Percentiles rank a stretch among this genome's conserved stretches.
Conservation (phyloP, 2,113 vertebrate genomes). For the Bombycilla garrulus region DNA sequence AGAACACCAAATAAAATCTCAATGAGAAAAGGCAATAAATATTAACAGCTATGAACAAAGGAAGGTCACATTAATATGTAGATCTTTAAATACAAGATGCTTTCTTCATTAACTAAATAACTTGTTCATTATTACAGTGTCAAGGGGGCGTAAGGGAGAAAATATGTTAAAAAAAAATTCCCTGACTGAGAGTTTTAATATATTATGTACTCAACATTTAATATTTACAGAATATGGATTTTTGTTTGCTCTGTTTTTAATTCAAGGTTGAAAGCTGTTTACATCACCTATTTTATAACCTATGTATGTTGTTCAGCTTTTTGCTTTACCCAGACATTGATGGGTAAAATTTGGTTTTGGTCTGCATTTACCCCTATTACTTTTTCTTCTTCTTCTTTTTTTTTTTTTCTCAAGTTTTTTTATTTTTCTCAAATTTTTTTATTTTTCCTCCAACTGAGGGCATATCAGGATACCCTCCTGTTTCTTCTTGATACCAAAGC, state of each 20-base stretch:
- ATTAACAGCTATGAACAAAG: constrained; percentile 76
- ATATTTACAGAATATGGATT: constrained; percentile 5
- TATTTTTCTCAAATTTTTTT: accelerated
- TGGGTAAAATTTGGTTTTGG: background rate
- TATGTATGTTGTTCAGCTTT: background rate
- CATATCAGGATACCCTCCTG: background rate
- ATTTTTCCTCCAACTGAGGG: no score
- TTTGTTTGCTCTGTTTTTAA: background rate
- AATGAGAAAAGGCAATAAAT: constrained; percentile 77
- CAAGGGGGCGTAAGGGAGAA: constrained; percentile 33
- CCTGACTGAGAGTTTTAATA: background rate
- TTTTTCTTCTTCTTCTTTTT: background rate
- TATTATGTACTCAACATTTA: background rate
- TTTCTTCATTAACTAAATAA: constrained; percentile 73
- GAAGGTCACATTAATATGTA: constrained; percentile 79
- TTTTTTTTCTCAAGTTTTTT: accelerated
- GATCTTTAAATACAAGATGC: constrained; percentile 71
- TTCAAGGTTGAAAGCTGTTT: background rate
- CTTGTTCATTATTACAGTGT: constrained; percentile 63
- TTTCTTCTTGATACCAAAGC: background rate
- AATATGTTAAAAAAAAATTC: background rate
- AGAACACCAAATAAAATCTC: constrained; percentile 78
- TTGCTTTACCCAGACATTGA: background rate
- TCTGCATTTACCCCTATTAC: background rate
- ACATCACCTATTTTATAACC: background rate